These are phyloP conservation scores for Agrochola macilenta DNA, from an alignment of 2,888 invertebrate genomes.

Conservation along the genomic window DNA sequence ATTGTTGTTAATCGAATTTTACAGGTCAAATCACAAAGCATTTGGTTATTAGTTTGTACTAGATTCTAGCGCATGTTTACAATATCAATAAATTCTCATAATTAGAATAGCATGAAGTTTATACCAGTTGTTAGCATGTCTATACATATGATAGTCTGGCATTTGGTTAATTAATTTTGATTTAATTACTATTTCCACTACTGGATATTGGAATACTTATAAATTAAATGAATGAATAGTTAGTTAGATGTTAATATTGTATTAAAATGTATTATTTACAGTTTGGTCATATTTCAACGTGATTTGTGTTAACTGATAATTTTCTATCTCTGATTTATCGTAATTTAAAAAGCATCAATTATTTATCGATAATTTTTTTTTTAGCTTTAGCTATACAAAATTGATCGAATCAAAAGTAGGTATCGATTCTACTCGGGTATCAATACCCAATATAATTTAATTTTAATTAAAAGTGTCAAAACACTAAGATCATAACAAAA, in stretches of 20 bases:
- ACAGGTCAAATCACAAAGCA: constrained; percentile 17
- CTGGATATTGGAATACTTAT: constrained; percentile 39
- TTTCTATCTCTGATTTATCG: neutral
- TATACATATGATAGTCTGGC: neutral
- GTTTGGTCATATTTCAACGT: constrained; percentile 46
- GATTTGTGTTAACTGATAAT: neutral
- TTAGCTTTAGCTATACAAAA: neutral
- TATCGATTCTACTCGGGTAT: neutral
- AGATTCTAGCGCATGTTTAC: constrained; percentile 35
- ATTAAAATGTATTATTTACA: neutral
- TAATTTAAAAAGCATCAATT: neutral
- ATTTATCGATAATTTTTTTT: no score
- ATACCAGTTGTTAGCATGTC: constrained; percentile 32
- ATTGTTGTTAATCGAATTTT: constrained; percentile 11
- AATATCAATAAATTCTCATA: neutral
- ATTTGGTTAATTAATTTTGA: constrained; percentile 3
- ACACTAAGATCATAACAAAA: neutral
- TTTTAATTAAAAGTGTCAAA: neutral
- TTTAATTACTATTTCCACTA: constrained; percentile 42
- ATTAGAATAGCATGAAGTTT: constrained; percentile 42
- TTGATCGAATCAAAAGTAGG: no score
- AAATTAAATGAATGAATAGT: neutral
- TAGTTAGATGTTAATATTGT: neutral
- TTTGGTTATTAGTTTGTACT: constrained; percentile 7
- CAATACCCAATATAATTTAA: neutral